A percentile compares a stretch with the other conserved stretches of the same genome.
These are phyloP conservation scores for Spea bombifrons DNA, from an alignment of 2,113 vertebrate genomes.

Conservation along the genomic window DNA sequence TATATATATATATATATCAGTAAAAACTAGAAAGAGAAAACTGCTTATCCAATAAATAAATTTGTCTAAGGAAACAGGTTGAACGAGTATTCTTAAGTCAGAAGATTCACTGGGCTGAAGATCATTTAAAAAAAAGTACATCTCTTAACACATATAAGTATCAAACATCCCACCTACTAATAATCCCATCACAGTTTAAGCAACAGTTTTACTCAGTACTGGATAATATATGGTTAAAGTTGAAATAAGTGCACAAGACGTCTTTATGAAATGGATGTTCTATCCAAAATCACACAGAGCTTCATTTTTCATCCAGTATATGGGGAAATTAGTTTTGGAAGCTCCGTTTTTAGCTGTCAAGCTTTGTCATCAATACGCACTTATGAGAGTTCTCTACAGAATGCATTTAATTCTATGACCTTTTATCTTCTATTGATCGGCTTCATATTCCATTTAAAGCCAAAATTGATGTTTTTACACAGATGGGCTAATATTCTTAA, in stretches of 20 bases:
- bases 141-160: no score
- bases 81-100: no score
- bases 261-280: slow-evolving; percentile 30
- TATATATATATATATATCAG: no score
- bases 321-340: slow-evolving; percentile 27
- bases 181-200: not conserved
- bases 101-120: no score
- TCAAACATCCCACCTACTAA: not conserved
- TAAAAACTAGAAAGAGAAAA: no score
- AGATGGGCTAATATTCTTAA: slow-evolving; percentile 28
- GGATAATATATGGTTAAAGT: slow-evolving; percentile 28
- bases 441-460: slow-evolving; percentile 40
- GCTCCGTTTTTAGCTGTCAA: slow-evolving; percentile 28
- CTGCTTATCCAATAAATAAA: no score
- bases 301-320: slow-evolving; percentile 35
- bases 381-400: slow-evolving; percentile 41
- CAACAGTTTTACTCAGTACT: not conserved
- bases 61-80: no score
- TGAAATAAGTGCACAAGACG: not conserved
- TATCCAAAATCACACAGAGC: slow-evolving; percentile 20
- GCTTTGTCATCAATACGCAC: slow-evolving; percentile 38
- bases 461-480: slow-evolving; percentile 32
- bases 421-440: slow-evolving; percentile 43
- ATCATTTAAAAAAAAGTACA: no score
- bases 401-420: slow-evolving; percentile 41